phyloP scores from a whole-genome alignment of 2,888 invertebrate genomes.

The Drosophila paranaensis region DNA sequence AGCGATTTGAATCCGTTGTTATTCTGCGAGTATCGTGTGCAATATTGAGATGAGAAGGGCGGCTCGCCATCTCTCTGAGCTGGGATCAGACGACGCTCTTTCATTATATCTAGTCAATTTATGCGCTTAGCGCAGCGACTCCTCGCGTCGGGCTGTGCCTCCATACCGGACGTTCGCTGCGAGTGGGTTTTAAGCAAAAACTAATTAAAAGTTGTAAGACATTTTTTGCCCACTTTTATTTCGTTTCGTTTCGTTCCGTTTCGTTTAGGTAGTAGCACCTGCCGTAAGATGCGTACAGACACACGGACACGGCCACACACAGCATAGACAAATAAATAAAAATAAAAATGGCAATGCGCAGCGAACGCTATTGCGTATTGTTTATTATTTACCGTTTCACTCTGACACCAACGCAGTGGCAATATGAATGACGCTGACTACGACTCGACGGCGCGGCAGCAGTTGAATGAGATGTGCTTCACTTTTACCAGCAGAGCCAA shows the following conservation, averaged over 20 bases:
- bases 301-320: background rate
- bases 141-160: background rate
- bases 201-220: conserved; percentile 85
- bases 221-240: conserved; percentile 63
- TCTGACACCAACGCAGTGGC: conserved; percentile 59
- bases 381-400: conserved; percentile 71
- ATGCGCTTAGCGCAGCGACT: conserved; percentile 23
- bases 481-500: conserved; percentile 41
- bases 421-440: conserved; percentile 28
- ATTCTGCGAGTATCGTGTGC: background rate
- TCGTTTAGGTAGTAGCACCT: conserved; percentile 53
- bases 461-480: conserved; percentile 39
- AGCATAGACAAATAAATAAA: conserved; percentile 36
- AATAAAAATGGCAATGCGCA: conserved; percentile 36
- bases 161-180: conserved; percentile 30
- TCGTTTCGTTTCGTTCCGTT: conserved; percentile 17
- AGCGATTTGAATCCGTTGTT: background rate
- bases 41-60: background rate
- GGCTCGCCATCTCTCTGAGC: conserved; percentile 4
- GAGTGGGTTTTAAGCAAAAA: conserved; percentile 83
- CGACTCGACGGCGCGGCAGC: background rate
- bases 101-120: conserved; percentile 27
- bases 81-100: background rate
- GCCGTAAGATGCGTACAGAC: conserved; percentile 35
- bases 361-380: conserved; percentile 57